A percentile compares a stretch with the other conserved stretches of the same genome.
Conservation (phyloP, 2,888 invertebrate species). For the Lycocerus yunnanus region DNA sequence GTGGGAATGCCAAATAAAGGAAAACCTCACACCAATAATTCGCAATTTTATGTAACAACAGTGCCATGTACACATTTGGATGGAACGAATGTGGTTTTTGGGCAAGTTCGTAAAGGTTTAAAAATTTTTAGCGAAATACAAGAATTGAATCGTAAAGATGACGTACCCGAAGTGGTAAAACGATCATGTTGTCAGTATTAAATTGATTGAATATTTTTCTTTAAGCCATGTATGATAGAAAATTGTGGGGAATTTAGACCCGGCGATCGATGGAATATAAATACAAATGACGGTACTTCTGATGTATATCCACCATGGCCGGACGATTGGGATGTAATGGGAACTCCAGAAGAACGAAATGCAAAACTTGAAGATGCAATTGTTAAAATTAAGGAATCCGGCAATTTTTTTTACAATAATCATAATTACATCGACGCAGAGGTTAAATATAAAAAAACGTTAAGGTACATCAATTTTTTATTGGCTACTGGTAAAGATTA, state of each 20-base stretch:
- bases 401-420: conserved; percentile 70
- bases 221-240: conserved; percentile 66
- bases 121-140: conserved; percentile 75
- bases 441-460: conserved; percentile 79
- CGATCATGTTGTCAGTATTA: neutral
- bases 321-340: conserved; percentile 66
- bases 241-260: conserved; percentile 74
- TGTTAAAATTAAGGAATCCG: conserved; percentile 68
- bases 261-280: conserved; percentile 67
- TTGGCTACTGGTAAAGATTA: conserved; percentile 43
- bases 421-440: conserved; percentile 67
- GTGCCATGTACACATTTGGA: conserved; percentile 78
- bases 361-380: conserved; percentile 55
- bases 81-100: conserved; percentile 81
- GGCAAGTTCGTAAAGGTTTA: conserved; percentile 77
- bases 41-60: conserved; percentile 92
- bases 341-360: conserved; percentile 18
- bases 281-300: conserved; percentile 70
- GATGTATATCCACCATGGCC: conserved; percentile 80
- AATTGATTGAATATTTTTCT: conserved; percentile 29
- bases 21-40: conserved; percentile 80
- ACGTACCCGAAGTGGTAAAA: conserved; percentile 65
- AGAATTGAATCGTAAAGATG: conserved; percentile 61
- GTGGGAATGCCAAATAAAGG: conserved; percentile 84
- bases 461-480: conserved; percentile 69